Conservation (phyloP, 2,113 vertebrate genomes). For the Xiphias gladius region DNA sequence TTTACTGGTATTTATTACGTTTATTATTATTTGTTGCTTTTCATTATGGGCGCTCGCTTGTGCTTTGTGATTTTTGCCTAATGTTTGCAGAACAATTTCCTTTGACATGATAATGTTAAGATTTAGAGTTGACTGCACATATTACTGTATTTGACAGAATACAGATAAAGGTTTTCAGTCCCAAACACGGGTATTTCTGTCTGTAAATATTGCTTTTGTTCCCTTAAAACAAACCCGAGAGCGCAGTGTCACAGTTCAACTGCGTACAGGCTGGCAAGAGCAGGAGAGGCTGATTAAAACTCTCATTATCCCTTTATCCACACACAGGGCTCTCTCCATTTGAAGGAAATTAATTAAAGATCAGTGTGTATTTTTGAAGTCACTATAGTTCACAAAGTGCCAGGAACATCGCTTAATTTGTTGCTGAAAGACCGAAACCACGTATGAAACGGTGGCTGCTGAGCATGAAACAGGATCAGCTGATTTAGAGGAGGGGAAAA, state of each 20-base stretch:
- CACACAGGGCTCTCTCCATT: slow-evolving; percentile 2
- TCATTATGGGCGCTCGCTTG: neutral
- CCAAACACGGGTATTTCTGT: neutral
- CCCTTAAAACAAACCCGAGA: slow-evolving; percentile 19
- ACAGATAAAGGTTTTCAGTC: neutral
- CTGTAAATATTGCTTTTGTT: slow-evolving; percentile 30
- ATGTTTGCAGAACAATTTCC: neutral
- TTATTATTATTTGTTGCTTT: neutral
- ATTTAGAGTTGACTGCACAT: slow-evolving; percentile 16
- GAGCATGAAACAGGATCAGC: slow-evolving; percentile 70
- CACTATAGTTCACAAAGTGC: slow-evolving; percentile 64
- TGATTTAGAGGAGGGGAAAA: slow-evolving; percentile 27
- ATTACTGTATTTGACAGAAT: slow-evolving; percentile 1
- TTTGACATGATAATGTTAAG: neutral
- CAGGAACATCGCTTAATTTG: slow-evolving; percentile 57
- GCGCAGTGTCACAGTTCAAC: slow-evolving; percentile 28
- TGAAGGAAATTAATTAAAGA: slow-evolving; percentile 66
- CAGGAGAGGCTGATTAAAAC: slow-evolving; percentile 35
- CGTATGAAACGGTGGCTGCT: slow-evolving; percentile 31
- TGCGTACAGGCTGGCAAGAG: neutral
- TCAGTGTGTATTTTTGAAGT: slow-evolving; percentile 65
- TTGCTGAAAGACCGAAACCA: slow-evolving; percentile 38
- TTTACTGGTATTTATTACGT: neutral
- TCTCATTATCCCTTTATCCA: slow-evolving; percentile 51
- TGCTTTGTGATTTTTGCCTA: neutral